A percentile compares a stretch with the other conserved stretches of the same genome.
Conservation (phyloP, 1,140 invertebrate genomes). For the Bombus waltoni region DNA sequence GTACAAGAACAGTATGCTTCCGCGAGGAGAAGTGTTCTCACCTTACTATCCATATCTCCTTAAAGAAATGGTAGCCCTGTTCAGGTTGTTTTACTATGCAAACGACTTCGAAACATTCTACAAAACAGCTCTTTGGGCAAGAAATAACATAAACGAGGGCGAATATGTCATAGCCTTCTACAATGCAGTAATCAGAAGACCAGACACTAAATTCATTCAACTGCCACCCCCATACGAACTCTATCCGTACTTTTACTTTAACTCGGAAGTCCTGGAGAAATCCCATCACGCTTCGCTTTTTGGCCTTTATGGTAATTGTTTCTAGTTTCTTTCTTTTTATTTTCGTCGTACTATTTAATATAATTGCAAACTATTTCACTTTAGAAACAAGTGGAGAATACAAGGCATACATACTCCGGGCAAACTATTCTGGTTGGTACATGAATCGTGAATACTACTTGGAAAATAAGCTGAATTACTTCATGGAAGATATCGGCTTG, state of each 20-base stretch:
- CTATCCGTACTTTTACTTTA: constrained; percentile 85
- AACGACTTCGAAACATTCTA: constrained; percentile 86
- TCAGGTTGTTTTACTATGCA: constrained; percentile 85
- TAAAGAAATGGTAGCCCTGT: constrained; percentile 83
- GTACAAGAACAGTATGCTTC: constrained; percentile 79
- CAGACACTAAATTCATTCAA: constrained; percentile 84
- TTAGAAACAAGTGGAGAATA: constrained; percentile 37
- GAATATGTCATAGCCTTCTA: constrained; percentile 85
- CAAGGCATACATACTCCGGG: constrained; percentile 76
- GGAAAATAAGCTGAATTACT: constrained; percentile 85
- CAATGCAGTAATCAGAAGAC: constrained; percentile 84
- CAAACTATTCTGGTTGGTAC: constrained; percentile 83
- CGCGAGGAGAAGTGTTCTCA: constrained; percentile 84
- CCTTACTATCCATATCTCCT: constrained; percentile 81
- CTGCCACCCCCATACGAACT: constrained; percentile 86
- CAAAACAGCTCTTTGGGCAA: constrained; percentile 85
- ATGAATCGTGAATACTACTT: constrained; percentile 78
- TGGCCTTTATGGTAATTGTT: constrained; percentile 10
- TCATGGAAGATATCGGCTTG: constrained; percentile 87
- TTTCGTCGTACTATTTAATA: neutral
- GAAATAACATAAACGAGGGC: constrained; percentile 84
- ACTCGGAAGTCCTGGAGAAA: constrained; percentile 75
- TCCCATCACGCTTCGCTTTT: constrained; percentile 69
- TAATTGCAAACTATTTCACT: neutral
- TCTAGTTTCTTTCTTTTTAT: neutral